Base-by-base conservation (phyloP, 1,140 invertebrate species). In the Metopolophium dirhodum region DNA sequence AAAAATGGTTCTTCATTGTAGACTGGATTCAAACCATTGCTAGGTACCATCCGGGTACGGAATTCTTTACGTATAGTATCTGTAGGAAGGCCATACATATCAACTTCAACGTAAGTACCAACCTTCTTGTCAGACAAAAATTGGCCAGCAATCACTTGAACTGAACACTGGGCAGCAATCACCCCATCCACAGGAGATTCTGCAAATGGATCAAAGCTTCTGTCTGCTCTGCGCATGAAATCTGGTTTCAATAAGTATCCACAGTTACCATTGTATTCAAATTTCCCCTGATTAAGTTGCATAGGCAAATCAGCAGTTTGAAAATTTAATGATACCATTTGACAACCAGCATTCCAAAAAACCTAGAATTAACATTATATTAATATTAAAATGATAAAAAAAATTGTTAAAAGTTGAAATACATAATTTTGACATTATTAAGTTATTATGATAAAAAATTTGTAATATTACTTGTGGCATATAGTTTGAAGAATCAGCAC, bases 251-350 rank as follows among this genome's bases (percentile, higher is more conserved):
- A 96, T 26, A 99, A 96, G 96, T 99, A 99, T 9, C 99, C 99
- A 95, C 97, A 99, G 94, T 98, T 98, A 41, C 98, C 99, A 95
- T 99, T 99, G 95, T 99, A 99, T 95, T 99, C 99, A 96, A 99
- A 99, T 96, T 99, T 99, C 94, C 99, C 99, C 96, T 99, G 99
- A 96, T 99, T 99, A 93, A 99, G 96, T 96, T 99, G 99, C 99
- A 99, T 99, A 26, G 99, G 99, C 94, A 99, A 96, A 96, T 99
- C 99, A 30, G 99, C 97, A 26, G 99, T 99, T 97, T 99, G 99
- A 96, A 99, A 99, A 96, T 99, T 99, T n/a, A 99, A 96, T 0
- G 99, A 99, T 26, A 99, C 99, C 99, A 99, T 99, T 96, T 98
- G 98, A 95, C 98, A 98, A 93, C 98, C 98, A 61, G 98, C 98